These are phyloP conservation scores for Ambastaia sidthimunki DNA, from an alignment of 2,797 vertebrate genomes.

Conservation along the genomic window DNA sequence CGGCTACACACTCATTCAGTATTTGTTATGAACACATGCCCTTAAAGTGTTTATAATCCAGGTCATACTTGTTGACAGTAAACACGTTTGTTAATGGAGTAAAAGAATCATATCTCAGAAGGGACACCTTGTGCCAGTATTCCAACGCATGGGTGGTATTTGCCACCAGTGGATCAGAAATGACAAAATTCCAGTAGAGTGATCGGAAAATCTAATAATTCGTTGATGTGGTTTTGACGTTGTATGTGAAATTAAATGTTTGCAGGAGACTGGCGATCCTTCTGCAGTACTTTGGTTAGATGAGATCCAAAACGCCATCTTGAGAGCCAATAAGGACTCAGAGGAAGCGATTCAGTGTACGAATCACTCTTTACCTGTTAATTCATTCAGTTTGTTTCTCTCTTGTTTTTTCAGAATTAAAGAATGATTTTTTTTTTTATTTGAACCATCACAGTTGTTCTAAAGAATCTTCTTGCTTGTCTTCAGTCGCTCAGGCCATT, in stretches of 20 bases:
- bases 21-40: background rate
- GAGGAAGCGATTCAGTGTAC: conserved; percentile 90
- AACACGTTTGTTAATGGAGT: background rate
- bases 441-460: background rate
- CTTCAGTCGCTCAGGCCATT: conserved; percentile 88
- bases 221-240: background rate
- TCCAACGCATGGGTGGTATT: background rate
- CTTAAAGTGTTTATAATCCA: background rate
- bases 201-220: background rate
- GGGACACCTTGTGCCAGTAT: background rate
- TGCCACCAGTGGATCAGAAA: background rate
- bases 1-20: background rate
- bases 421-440: background rate
- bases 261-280: conserved; percentile 91
- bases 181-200: background rate
- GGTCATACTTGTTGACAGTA: background rate
- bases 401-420: background rate
- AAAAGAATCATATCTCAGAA: background rate
- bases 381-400: background rate
- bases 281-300: conserved; percentile 97
- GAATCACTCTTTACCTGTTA: conserved; percentile 51
- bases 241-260: background rate
- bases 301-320: conserved; percentile 93
- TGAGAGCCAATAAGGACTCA: conserved; percentile 89
- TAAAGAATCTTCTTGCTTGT: background rate